phyloP scores from a whole-genome alignment of 2,113 vertebrate species.

The Rhynchopsitta pachyrhyncha region DNA sequence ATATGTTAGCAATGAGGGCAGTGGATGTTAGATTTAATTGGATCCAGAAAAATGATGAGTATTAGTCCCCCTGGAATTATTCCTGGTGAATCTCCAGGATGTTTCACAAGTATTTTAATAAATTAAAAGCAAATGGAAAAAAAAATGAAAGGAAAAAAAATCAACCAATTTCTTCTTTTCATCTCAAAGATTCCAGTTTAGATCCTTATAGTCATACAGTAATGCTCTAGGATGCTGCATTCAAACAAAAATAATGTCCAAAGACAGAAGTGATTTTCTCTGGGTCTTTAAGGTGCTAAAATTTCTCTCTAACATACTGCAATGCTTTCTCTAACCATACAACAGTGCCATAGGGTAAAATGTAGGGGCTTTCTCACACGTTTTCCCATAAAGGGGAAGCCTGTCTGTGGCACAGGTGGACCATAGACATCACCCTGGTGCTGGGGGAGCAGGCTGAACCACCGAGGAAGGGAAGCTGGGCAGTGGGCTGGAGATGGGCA shows the following conservation, averaged over 20 bases:
- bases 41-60: slow-evolving; percentile 32
- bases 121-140: background rate
- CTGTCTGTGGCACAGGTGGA: accelerated
- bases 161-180: background rate
- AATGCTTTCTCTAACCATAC: background rate
- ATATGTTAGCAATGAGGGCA: slow-evolving; percentile 20
- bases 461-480: background rate
- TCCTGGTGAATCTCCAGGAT: slow-evolving; percentile 9
- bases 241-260: background rate
- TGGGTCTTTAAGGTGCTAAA: background rate
- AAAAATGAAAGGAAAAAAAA: background rate
- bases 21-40: slow-evolving; percentile 16
- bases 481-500: background rate
- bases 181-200: background rate
- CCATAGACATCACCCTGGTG: background rate
- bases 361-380: background rate
- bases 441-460: background rate
- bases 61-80: slow-evolving; percentile 14
- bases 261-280: background rate
- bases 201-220: background rate
- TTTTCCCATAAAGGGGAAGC: background rate
- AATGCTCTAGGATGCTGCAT: background rate
- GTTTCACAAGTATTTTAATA: slow-evolving; percentile 10
- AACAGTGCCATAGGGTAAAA: background rate
- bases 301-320: background rate